Percentiles rank a stretch among this genome's conserved stretches.
phyloP scores from a whole-genome alignment of 2,888 invertebrate species.

The Maniola hyperantus region DNA sequence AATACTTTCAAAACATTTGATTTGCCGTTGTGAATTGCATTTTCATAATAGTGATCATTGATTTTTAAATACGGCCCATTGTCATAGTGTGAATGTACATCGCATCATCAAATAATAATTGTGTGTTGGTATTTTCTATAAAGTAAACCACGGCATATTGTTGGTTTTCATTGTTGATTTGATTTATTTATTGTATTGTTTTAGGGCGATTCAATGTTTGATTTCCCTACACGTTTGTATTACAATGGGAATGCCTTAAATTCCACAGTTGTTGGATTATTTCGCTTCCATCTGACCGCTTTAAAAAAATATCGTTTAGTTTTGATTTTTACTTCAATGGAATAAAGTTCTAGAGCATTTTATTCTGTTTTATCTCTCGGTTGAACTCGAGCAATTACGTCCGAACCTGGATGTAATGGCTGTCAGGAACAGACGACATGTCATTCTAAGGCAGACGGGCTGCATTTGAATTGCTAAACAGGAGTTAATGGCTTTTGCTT shows the following conservation, averaged over 20 bases:
- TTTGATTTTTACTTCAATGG: background rate
- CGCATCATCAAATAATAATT: background rate
- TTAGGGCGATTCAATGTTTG: background rate
- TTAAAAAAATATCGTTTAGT: background rate
- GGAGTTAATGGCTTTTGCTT: slow-evolving; percentile 14
- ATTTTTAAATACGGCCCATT: background rate
- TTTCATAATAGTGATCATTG: background rate
- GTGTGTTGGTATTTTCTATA: background rate
- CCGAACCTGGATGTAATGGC: slow-evolving; percentile 30
- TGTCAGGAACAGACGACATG: slow-evolving; percentile 32
- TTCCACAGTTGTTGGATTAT: background rate
- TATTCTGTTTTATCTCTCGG: slow-evolving; percentile 17
- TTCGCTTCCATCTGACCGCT: background rate
- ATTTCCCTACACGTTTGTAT: background rate
- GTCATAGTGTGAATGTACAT: background rate
- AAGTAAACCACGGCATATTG: background rate
- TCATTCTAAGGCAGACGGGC: slow-evolving; percentile 27
- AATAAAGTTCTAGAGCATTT: slow-evolving; percentile 1
- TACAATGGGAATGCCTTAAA: background rate
- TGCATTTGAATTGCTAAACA: slow-evolving; percentile 31
- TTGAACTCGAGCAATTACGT: slow-evolving; percentile 29
- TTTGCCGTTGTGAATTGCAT: background rate
- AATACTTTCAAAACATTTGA: background rate
- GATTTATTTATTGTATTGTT: slow-evolving; percentile 6
- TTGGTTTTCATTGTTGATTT: slow-evolving; percentile 9